Conservation (phyloP, 35 echinoderm and acorn worm species). For the Nesometra sesokonis region DNA sequence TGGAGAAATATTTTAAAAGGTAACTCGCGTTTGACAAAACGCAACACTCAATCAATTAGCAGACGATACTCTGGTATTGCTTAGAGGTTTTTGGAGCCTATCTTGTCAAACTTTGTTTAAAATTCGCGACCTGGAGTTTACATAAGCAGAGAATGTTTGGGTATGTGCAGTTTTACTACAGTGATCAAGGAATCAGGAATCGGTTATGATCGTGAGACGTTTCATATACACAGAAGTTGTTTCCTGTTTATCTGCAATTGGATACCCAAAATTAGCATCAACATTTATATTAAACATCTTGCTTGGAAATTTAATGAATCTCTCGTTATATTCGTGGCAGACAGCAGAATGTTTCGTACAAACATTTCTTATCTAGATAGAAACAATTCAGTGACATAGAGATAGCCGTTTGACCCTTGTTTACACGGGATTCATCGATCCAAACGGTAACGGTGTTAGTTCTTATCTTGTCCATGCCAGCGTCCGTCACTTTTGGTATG, state of each 20-base stretch:
- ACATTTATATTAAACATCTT: neutral
- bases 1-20: neutral
- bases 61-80: neutral
- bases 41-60: neutral
- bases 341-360: neutral
- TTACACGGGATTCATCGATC: neutral
- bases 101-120: constrained; percentile 1
- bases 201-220: neutral
- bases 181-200: neutral
- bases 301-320: neutral
- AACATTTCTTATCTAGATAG: neutral
- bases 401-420: neutral
- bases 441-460: neutral
- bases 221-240: neutral
- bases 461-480: neutral
- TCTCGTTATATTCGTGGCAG: neutral
- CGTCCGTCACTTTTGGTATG: neutral
- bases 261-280: neutral
- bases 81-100: neutral
- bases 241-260: neutral
- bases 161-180: neutral
- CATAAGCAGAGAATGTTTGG: neutral
- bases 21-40: neutral
- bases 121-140: neutral
- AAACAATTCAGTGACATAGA: neutral